Base-by-base conservation (phyloP, 2,113 vertebrate species). In the Alectura lathami region DNA sequence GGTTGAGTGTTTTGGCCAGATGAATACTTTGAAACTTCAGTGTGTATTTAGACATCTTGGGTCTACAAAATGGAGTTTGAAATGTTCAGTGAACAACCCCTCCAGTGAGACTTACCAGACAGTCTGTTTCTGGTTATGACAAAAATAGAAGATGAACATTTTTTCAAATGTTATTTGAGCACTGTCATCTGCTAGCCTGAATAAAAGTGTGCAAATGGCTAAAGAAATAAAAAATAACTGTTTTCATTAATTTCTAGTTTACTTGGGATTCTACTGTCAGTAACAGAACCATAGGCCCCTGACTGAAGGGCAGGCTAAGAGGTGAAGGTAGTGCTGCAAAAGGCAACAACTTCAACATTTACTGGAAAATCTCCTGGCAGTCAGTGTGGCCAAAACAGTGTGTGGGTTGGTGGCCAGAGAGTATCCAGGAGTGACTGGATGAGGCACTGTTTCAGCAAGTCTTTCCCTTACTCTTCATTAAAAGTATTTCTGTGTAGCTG, bases 281-380 rank as follows among this genome's bases (percentile, higher is more conserved):
- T 66, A 76, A 53, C 26, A 67, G 45, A 84, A 42, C 53, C 70
- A 34, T 62, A 91, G 63, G 57, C 73, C 50, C 34, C 54, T 91
- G 51, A 53, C 17, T 42, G 48, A 82, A 88, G 42, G 54, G 21
- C 24, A 67, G 42, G 36, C 45, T 45, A 59, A 94, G 67, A 94
- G 63, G 78, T 91, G 76, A 92, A 88, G 45, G 47, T 86, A 86
- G 23, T n/a, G 32, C 54, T 89, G 42, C 56, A 93, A 66, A 89
- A 88, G 21, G 11, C 78, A 89, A 69, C 40, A 78, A 34, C 38
- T 88, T 80, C 77, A 77, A 3, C 81, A 67, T 91, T 95, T 92
- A 92, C 89, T 96, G 91, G 89, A 96, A 94, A 96, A 95, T 77
- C 34, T 87, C 50, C 88, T 95, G 94, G 94, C 91, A 96, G 82